A percentile compares a stretch with the other conserved stretches of the same genome.
Evolutionary conservation across 2,113 vertebrate genomes (phyloP).

Genomic region (Bungarus multicinctus): DNA sequence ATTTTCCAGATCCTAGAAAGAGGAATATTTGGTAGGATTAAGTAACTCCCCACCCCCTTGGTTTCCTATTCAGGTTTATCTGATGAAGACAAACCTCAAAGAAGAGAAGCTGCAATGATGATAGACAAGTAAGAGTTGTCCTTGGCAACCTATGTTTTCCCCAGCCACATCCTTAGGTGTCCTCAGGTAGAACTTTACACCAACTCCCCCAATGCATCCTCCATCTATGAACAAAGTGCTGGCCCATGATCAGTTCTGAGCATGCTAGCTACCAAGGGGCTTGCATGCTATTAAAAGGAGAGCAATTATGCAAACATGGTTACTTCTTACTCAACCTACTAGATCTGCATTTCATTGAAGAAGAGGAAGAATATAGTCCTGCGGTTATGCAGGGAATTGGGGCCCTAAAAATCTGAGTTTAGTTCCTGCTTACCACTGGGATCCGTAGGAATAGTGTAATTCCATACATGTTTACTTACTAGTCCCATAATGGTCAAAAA

Average conservation of each 20-base stretch:
- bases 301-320: conserved; percentile 8
- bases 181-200: neutral
- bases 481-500: neutral
- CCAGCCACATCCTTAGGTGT: neutral
- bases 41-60: conserved; percentile 9
- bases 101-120: conserved; percentile 52
- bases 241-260: neutral
- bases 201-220: neutral
- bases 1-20: conserved; percentile 41
- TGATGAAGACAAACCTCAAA: conserved; percentile 53
- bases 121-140: conserved; percentile 21
- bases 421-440: conserved; percentile 7
- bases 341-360: neutral
- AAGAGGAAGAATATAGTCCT: conserved; percentile 22
- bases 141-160: conserved; percentile 14
- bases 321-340: conserved; percentile 5
- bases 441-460: neutral
- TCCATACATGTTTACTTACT: neutral
- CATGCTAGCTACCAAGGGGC: neutral
- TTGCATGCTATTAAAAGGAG: neutral
- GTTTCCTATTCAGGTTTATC: conserved; percentile 3
- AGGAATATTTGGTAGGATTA: conserved; percentile 63
- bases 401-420: conserved; percentile 20
- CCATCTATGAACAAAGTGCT: neutral
- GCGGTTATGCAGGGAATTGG: conserved; percentile 15